Base-by-base conservation (phyloP, 2,888 invertebrate species). In the Stramonita haemastoma region DNA sequence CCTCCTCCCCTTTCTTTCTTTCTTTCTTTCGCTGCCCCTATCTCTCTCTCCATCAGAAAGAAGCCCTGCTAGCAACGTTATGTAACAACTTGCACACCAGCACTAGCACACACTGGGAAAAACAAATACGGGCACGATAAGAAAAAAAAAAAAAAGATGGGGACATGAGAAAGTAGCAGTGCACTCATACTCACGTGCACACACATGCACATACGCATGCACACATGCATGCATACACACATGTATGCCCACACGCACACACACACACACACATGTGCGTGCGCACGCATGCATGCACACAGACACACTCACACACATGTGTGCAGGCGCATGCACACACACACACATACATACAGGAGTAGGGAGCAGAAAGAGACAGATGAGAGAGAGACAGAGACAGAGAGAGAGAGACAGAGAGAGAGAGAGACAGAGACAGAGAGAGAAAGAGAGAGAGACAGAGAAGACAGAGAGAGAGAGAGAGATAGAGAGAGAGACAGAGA, bases 21-120 rank as follows among this genome's bases (percentile, higher is more conserved):
- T 22, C 22, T 26, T n/a, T n/a, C n/a, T n/a, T 26, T 11, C 73
- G n/a, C n/a, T 4, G 73, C 6, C 26, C n/a, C 73, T 46, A n/a
- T 73, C n/a, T 29, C 46, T 73, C n/a, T 29, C 46, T 46, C 8
- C 46, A 46, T 46, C 46, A 46, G 46, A n/a, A 73, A 46, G 46
- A n/a, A 73, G 73, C n/a, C n/a, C n/a, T n/a, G 73, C 73, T 2
- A 5, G 73, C 73, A 73, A 73, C 13, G n/a, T 73, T 73, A 73
- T n/a, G 73, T 73, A 73, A 73, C 73, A 73, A 73, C 73, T 73
- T 73, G 73, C 73, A 73, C 73, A 11, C 22, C 73, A n/a, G 73
- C 5, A 73, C n/a, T 8, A 46, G 46, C 46, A 8, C 2, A 8
- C 46, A 8, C 46, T 46, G 46, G 2, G 46, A 46, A 46, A 46